Evolutionary conservation across 2,113 vertebrate genomes (phyloP).

Genomic region (Heptranchias perlo): DNA sequence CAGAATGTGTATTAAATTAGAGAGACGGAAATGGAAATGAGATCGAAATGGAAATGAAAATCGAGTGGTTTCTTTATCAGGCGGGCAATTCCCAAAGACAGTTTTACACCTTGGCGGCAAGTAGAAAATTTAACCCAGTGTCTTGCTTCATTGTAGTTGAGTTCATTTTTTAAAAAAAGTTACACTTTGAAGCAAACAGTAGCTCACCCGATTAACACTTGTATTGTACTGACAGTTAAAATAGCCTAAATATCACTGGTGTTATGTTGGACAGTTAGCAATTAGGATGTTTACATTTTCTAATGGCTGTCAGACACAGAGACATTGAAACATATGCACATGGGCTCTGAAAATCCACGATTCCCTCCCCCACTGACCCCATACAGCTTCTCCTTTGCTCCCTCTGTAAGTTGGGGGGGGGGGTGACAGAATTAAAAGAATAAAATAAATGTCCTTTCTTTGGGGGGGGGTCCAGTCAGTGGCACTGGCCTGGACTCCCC

Average conservation of each 20-base stretch:
- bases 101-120: background rate
- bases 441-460: too few relatives aligned
- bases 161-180: background rate
- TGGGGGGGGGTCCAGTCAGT: background rate
- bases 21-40: background rate
- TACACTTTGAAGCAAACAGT: background rate
- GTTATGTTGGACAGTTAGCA: background rate
- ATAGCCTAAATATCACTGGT: background rate
- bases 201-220: background rate
- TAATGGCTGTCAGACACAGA: background rate
- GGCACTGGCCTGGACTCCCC: background rate
- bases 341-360: background rate
- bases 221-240: background rate
- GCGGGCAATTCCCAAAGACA: background rate
- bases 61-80: background rate
- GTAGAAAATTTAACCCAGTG: background rate
- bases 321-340: background rate
- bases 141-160: background rate
- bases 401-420: background rate
- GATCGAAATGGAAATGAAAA: background rate
- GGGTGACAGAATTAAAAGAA: background rate
- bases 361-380: background rate
- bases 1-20: background rate
- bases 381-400: background rate
- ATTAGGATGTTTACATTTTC: background rate